Evolutionary conservation across 2,888 invertebrate species (phyloP).

Genomic region (Petrolisthes cinctipes): DNA sequence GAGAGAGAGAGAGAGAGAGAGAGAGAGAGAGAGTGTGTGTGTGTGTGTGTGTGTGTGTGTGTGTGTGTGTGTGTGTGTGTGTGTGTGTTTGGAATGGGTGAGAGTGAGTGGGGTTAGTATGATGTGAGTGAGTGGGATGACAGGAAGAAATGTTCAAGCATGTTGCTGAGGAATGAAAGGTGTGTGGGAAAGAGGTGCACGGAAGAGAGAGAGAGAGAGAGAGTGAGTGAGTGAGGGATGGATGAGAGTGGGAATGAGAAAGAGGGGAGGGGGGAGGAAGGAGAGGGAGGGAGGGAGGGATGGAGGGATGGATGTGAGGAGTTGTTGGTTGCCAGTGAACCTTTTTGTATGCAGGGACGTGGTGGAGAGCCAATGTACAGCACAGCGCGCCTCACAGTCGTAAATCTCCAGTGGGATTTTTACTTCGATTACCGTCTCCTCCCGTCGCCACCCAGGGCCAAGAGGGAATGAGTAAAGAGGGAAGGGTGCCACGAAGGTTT

Average conservation of each 20-base stretch:
- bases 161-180: not conserved
- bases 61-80: not conserved
- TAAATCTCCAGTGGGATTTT: not conserved
- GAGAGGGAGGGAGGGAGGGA: not conserved
- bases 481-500: not conserved
- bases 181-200: not conserved
- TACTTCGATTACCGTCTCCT: not conserved
- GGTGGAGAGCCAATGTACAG: not conserved
- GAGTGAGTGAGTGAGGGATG: not conserved
- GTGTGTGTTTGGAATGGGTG: not conserved
- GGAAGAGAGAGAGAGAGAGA: not conserved
- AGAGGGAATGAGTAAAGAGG: not conserved
- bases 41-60: not conserved
- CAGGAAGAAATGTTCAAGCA: not conserved
- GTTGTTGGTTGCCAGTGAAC: not conserved
- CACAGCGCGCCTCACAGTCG: not conserved
- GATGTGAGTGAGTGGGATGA: not conserved
- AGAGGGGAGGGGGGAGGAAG: not conserved
- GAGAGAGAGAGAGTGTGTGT: slow-evolving; percentile 26
- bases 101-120: not conserved
- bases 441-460: not conserved
- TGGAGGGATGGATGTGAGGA: not conserved
- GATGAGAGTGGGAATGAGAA: not conserved
- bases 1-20: slow-evolving; percentile 40
- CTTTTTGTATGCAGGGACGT: not conserved